These are phyloP conservation scores for Choristoneura fumiferana DNA, from an alignment of 1,140 invertebrate species.

Conservation along the genomic window DNA sequence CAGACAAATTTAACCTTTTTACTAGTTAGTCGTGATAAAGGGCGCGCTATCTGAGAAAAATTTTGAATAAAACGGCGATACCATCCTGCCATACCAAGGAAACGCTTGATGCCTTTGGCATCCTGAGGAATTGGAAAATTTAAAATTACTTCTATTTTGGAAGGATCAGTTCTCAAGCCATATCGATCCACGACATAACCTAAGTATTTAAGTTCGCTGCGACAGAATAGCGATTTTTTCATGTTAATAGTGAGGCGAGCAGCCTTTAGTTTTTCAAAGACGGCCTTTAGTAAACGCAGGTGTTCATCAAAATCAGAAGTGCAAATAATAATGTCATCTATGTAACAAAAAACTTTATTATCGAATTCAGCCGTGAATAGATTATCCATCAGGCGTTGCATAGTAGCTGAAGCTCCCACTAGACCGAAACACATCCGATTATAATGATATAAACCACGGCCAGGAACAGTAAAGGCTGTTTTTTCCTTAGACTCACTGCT, in stretches of 20 bases:
- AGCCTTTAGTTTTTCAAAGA: conserved; percentile 20
- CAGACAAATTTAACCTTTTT: conserved; percentile 16
- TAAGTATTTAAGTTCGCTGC: background rate
- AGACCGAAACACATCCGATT: too few relatives aligned
- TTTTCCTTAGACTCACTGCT: conserved; percentile 23
- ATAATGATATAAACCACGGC: too few relatives aligned
- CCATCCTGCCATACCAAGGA: conserved; percentile 52
- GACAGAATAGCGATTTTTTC: conserved; percentile 2
- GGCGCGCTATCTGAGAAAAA: conserved; percentile 42
- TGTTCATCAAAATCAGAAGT: conserved; percentile 8
- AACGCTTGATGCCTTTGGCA: conserved; percentile 43
- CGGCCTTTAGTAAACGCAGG: background rate
- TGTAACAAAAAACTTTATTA: background rate
- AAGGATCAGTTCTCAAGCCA: background rate
- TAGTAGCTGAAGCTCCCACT: too few relatives aligned
- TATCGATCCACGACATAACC: background rate
- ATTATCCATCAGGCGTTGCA: too few relatives aligned
- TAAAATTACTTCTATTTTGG: background rate
- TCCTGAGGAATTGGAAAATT: conserved; percentile 23
- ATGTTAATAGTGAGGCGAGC: conserved; percentile 27
- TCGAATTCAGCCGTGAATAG: too few relatives aligned
- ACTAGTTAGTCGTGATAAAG: conserved; percentile 36
- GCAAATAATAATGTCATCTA: conserved; percentile 9
- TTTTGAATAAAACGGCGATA: too few relatives aligned
- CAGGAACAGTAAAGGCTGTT: too few relatives aligned